These are phyloP conservation scores for Lutjanus erythropterus DNA, from an alignment of 2,113 vertebrate species.

Conservation along the genomic window DNA sequence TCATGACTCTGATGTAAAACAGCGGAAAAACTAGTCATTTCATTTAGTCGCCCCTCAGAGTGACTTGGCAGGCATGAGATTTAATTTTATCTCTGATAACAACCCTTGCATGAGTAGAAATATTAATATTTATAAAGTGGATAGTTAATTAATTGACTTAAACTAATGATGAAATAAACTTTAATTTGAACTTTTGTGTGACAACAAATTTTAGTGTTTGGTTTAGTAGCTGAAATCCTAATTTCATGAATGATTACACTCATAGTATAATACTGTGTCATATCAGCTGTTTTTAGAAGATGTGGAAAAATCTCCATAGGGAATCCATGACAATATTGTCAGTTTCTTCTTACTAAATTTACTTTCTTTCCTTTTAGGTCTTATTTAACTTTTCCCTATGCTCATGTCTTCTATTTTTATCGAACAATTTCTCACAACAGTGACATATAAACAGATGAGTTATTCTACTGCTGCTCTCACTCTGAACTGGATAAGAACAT, in stretches of 20 bases:
- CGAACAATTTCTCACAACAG: background rate
- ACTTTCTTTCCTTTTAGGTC: background rate
- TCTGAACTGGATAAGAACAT: background rate
- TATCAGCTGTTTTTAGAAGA: background rate
- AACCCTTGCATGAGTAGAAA: background rate
- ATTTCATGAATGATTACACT: background rate
- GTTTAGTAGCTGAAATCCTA: background rate
- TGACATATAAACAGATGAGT: too few relatives aligned
- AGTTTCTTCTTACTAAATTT: background rate
- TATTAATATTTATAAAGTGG: background rate
- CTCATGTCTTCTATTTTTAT: background rate
- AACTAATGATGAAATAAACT: too few relatives aligned
- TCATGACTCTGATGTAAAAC: too few relatives aligned
- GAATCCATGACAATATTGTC: background rate
- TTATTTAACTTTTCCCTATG: background rate
- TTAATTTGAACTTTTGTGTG: background rate
- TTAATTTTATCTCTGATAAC: background rate
- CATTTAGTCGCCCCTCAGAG: too few relatives aligned
- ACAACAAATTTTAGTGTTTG: background rate
- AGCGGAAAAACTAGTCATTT: too few relatives aligned
- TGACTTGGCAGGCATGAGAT: too few relatives aligned
- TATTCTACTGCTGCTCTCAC: constrained; percentile 2
- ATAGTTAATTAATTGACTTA: too few relatives aligned
- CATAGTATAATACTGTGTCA: background rate
- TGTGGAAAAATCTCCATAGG: background rate